Evolutionary conservation across 2,797 vertebrate genomes (phyloP), one percentile per base, ranked within the genome.

Genomic region (Agapornis canus): DNA sequence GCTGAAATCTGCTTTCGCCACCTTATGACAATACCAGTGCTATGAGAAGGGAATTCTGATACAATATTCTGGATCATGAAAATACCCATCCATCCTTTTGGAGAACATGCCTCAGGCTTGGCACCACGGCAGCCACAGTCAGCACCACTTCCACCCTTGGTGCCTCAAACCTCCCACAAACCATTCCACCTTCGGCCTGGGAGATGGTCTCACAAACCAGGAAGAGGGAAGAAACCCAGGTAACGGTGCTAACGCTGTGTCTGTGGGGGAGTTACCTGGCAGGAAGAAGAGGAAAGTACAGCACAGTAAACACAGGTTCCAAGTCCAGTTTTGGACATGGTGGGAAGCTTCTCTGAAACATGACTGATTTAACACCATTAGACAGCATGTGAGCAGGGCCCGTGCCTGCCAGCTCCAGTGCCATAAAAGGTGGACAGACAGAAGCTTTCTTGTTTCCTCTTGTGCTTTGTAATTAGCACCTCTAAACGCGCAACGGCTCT

Each of bases 381-480:
- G 69, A 40, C 6, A 2, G 48, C 18, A 10, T 8, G 40, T 5
- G 45, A 22, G 23, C 60, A 51, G 15, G 25, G 31, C 56, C 57
- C 40, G 42, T 0, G 9, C 57, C 73, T 31, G 20, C 15, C 75
- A 87, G 76, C 45, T 89, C 47, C 84, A 51, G 61, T 0, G n/a
- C 69, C 65, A 80, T 45, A 39, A 68, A 51, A 61, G 16, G 15
- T 29, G 21, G 61, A 72, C 26, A 63, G 39, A 72, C 31, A 84
- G 61, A 37, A 92, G 60, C 43, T 80, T 76, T 21, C 45, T 82
- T 75, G 45, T 22, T 51, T 94, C 72, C 64, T 37, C 12, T 10
- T 80, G 45, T 25, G 31, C 64, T 92, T 89, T 89, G 77, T 65
- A 87, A 26, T 87, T 82, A 92, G 68, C 29, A n/a, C 42, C 35